Evolutionary conservation across 2,113 vertebrate genomes (phyloP), one percentile per base, ranked within the genome.

Genomic region (Ivindomyrus marchei): DNA sequence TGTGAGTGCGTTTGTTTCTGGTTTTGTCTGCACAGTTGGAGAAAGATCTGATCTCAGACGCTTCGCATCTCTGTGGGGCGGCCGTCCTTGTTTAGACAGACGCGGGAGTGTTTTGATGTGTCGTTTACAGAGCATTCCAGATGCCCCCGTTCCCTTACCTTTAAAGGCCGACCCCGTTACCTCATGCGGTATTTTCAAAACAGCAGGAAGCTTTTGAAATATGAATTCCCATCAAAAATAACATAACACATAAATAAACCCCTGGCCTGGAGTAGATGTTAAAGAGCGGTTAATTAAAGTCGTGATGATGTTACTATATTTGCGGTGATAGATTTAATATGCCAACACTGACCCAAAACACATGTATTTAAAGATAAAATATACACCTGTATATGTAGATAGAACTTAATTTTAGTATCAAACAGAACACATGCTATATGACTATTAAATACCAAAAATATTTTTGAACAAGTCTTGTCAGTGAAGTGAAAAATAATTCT

Each of bases 221-320:
- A 88, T 88, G 56, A 62, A 88, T 88, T 45, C 87, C 52, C 36
- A n/a, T 88, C 31, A 45, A 62, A 88, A 56, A 88, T 46, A 62
- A 58, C 87, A 45, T 56, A 88, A 45, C 53, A 62, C 56, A 36
- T 62, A 62, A 66, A 45, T 19, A 46, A 46, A 1, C 4, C n/a
- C 31, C 83, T 3, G 31, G 39, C 62, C 58, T 88, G 3, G 3
- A 66, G 49, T 62, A 10, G 17, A 62, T 42, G 52, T 88, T 36
- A 88, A 62, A 45, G 13, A 45, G 52, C 50, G n/a, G 87, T 88
- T 66, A 66, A 88, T 62, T 11, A 24, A 66, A 46, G 52, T 88
- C 53, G 36, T 62, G 87, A 58, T 46, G 17, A 42, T 62, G 19
- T 42, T 1, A 39, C 87, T 45, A 66, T 19, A 66, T 42, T 21